These are phyloP conservation scores for Anguilla japonica DNA, from an alignment of 2,113 vertebrate genomes.

Conservation along the genomic window DNA sequence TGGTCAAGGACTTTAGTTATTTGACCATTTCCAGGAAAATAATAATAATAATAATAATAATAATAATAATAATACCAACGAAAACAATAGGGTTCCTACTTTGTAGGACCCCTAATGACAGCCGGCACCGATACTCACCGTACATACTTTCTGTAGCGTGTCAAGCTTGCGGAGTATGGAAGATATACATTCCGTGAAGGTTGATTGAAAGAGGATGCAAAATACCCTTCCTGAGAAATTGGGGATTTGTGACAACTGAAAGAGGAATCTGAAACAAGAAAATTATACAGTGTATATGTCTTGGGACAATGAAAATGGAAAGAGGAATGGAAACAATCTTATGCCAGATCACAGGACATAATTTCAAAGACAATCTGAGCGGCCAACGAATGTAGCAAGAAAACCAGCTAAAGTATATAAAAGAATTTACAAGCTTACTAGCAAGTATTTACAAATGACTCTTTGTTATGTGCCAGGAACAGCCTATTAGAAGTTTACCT, in stretches of 20 bases:
- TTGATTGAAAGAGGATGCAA: slow-evolving; percentile 93
- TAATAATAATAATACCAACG: no score
- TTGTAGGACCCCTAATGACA: not conserved
- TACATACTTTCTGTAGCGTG: slow-evolving; percentile 85
- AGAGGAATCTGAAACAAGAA: slow-evolving; percentile 80
- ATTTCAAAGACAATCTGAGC: no score
- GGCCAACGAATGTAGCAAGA: no score
- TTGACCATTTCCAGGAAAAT: no score
- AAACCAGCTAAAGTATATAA: no score
- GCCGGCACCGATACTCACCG: slow-evolving; percentile 66
- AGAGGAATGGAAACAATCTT: not conserved
- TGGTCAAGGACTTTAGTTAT: no score
- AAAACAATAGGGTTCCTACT: no score
- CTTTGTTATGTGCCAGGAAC: no score
- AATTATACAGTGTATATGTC: slow-evolving; percentile 32
- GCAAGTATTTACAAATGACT: no score
- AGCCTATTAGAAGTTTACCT: no score
- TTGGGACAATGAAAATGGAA: not conserved
- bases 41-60: no score
- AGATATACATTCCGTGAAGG: slow-evolving; percentile 87
- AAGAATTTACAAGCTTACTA: no score
- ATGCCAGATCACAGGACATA: not conserved
- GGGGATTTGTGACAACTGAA: slow-evolving; percentile 89
- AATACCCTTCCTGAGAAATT: slow-evolving; percentile 93
- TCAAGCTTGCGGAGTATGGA: slow-evolving; percentile 86